Evolutionary conservation across 2,113 vertebrate species (phyloP), one percentile per base, ranked within the genome.

Genomic region (Potamarius usumacintae): DNA sequence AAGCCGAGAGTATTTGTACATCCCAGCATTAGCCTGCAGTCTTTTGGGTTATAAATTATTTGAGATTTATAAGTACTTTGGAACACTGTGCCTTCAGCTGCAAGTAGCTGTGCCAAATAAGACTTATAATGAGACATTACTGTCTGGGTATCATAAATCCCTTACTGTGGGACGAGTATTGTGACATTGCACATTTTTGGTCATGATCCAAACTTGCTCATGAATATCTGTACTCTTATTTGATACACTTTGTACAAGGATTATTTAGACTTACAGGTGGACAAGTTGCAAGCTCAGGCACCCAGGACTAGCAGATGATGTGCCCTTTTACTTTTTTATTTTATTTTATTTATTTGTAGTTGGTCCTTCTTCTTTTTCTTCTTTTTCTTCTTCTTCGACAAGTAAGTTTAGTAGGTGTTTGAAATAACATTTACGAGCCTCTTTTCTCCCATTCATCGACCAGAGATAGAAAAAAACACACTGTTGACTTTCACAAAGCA

Each of bases 71-170:
- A 18, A 77, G 22, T 77, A 25, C 71, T 42, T 52, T 77, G 57
- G 30, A 42, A 62, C 57, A 14, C 8, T 62, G 5, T 60, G 30
- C 58, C 79, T 20, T 60, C 79, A 81, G 55, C 77, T 80, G 78
- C 55, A 34, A 20, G 78, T 58, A 80, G 55, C 48, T 25, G 30
- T 62, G 79, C 79, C 79, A 82, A 82, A 62, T 82, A 42, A 22
- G 57, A 48, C 57, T 82, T 62, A 62, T 62, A 82, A 82, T 82
- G 79, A 48, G 25, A 22, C 58, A 62, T 82, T 82, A 82, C 79
- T 82, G 79, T 82, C 79, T 62, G 79, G 57, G 79, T 48, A 14
- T 82, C 79, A 82, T 82, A 12, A 82, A 48, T 82, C 58, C 58
- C 34, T 60, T 42, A 60, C 55, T 42, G 79, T 48, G 42, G 30